These are phyloP conservation scores for Diarsia mendica DNA, from an alignment of 2,888 invertebrate species.

Conservation along the genomic window DNA sequence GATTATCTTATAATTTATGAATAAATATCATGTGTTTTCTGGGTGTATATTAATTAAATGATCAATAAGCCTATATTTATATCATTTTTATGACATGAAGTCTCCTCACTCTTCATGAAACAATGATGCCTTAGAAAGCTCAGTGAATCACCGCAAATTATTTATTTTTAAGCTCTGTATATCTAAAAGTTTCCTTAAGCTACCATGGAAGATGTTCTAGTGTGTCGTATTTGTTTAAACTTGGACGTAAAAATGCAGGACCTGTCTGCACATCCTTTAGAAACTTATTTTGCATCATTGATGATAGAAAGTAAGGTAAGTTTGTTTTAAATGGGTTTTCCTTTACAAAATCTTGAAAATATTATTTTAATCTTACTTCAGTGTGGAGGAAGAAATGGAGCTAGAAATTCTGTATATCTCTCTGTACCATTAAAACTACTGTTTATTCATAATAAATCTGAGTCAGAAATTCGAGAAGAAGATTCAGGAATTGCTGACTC, in stretches of 20 bases:
- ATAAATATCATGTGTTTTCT: slow-evolving; percentile 23
- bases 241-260: slow-evolving; percentile 80
- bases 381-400: background rate
- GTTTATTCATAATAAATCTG: no score
- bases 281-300: slow-evolving; percentile 77
- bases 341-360: no score
- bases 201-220: slow-evolving; percentile 79
- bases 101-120: background rate
- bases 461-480: no score
- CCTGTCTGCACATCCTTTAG: slow-evolving; percentile 75
- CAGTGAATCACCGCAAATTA: slow-evolving; percentile 77
- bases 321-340: slow-evolving; percentile 40
- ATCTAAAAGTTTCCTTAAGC: slow-evolving; percentile 13
- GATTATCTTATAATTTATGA: slow-evolving; percentile 22
- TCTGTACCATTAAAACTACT: no score
- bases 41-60: slow-evolving; percentile 1
- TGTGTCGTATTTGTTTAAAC: slow-evolving; percentile 84
- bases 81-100: background rate
- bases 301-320: slow-evolving; percentile 80
- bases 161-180: slow-evolving; percentile 43
- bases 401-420: background rate
- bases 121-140: background rate
- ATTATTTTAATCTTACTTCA: background rate
- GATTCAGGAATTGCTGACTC: no score
- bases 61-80: background rate